Percentiles rank a stretch among this genome's conserved stretches.
phyloP scores from a whole-genome alignment of 2,888 invertebrate genomes.

The Sphinx pinastri region DNA sequence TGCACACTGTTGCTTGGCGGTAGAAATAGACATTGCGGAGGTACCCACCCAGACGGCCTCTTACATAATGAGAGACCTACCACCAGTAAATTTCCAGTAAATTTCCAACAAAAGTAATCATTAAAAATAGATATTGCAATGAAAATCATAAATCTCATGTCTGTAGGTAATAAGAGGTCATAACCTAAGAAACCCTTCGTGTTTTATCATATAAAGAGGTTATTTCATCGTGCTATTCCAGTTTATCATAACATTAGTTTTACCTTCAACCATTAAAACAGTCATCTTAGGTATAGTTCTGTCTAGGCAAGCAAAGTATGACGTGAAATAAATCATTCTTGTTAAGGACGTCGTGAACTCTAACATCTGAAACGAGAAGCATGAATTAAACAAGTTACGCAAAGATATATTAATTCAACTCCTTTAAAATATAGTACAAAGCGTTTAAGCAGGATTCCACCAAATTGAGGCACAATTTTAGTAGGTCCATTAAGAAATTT shows the following conservation, averaged over 20 bases:
- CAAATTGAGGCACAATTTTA: neutral
- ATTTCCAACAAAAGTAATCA: no score
- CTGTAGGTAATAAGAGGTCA: no score
- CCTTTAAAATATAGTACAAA: conserved; percentile 4
- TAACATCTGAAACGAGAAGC: conserved; percentile 34
- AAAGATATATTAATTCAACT: conserved; percentile 23
- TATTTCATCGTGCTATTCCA: no score
- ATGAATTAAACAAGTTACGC: conserved; percentile 36
- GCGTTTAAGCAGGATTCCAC: neutral
- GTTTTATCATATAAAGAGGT: no score
- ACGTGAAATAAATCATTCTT: neutral
- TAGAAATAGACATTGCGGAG: no score
- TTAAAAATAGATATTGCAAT: no score
- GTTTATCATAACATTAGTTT: neutral
- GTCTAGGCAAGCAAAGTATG: neutral
- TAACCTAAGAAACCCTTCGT: no score
- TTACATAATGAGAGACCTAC: no score
- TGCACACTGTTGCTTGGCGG: no score
- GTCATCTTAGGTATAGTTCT: neutral
- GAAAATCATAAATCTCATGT: no score
- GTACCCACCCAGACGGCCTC: no score
- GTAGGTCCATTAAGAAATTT: neutral
- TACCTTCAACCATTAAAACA: neutral
- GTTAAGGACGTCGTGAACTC: conserved; percentile 19
- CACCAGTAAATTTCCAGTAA: no score